Evolutionary conservation across 2,113 vertebrate species (phyloP).

Genomic region (Vidua chalybeata): DNA sequence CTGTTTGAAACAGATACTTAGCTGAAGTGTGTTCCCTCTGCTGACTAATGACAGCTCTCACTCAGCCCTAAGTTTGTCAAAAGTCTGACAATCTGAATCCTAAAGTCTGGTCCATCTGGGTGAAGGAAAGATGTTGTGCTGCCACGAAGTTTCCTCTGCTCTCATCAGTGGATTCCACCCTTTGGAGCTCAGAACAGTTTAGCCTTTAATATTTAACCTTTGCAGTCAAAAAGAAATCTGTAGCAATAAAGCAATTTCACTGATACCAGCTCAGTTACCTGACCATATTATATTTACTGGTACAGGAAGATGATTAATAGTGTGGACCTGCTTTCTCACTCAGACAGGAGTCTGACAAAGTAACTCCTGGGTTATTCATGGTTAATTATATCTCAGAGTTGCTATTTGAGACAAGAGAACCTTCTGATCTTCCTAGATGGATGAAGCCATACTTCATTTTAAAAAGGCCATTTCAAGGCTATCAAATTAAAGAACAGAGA

Average conservation of each 20-base stretch:
- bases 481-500: not conserved
- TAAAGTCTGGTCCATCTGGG: not conserved
- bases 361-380: not conserved
- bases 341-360: not conserved
- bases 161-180: not conserved
- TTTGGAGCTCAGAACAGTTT: not conserved
- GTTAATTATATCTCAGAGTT: not conserved
- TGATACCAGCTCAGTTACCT: not conserved
- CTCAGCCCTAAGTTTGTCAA: not conserved
- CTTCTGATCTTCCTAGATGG: not conserved
- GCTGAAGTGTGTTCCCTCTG: not conserved
- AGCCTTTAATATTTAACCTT: not conserved
- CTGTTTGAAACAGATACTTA: not conserved
- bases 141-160: not conserved
- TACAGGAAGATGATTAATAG: not conserved
- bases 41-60: not conserved
- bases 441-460: not conserved
- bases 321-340: not conserved
- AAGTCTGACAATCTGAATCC: not conserved
- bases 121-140: not conserved
- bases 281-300: not conserved
- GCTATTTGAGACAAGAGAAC: not conserved
- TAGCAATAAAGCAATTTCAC: not conserved
- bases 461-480: not conserved
- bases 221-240: not conserved